A percentile compares a stretch with the other conserved stretches of the same genome.
Conservation (phyloP, 2,797 vertebrate genomes). For the Heliangelus exortis region DNA sequence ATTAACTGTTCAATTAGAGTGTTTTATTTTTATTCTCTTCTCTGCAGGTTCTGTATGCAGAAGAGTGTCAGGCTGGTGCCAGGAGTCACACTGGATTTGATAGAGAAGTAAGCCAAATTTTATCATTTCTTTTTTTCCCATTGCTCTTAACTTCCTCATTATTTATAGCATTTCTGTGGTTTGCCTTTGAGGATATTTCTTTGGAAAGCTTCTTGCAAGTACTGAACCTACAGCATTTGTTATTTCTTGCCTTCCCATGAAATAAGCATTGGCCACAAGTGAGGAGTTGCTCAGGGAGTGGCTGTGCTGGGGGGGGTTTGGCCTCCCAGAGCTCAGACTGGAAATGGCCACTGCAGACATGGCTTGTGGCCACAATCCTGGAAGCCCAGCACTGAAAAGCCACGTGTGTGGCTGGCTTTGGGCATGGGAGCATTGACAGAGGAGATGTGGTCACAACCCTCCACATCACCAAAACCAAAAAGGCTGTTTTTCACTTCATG, state of each 20-base stretch:
- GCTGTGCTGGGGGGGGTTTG: accelerated
- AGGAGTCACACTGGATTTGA: slow-evolving; percentile 96
- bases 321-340: not conserved
- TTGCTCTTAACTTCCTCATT: not conserved
- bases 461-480: not conserved
- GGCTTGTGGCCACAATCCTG: accelerated
- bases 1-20: not conserved
- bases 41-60: slow-evolving; percentile 96
- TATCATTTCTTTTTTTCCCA: not conserved
- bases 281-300: not conserved
- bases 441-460: not conserved
- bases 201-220: not conserved
- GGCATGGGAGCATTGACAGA: not conserved
- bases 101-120: slow-evolving; percentile 91
- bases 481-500: not conserved
- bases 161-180: not conserved
- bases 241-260: accelerated
- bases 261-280: not conserved
- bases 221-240: not conserved
- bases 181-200: not conserved
- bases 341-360: accelerated
- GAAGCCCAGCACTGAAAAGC: not conserved
- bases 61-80: slow-evolving; percentile 97
- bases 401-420: accelerated
- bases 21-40: slow-evolving; percentile 33